A percentile compares a stretch with the other conserved stretches of the same genome.
Conservation (phyloP, 2,797 vertebrate genomes). For the Chlorospingus flavigularis region DNA sequence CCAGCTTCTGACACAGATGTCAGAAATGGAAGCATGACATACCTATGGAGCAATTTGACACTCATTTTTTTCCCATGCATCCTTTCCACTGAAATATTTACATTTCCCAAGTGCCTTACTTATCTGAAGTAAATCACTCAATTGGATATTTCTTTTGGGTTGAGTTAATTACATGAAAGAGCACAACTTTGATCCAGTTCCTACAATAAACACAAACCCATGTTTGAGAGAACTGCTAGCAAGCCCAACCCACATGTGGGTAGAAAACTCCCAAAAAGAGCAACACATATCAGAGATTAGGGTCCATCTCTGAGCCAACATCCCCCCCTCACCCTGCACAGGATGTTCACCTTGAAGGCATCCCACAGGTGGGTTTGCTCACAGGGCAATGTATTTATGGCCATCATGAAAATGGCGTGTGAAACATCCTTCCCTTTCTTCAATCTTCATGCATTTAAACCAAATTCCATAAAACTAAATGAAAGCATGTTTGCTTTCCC, state of each 20-base stretch:
- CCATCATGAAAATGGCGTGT: not conserved
- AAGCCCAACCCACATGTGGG: not conserved
- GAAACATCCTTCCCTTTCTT: not conserved
- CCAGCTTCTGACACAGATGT: not conserved
- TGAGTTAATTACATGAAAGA: constrained; percentile 14
- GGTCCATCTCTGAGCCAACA: not conserved
- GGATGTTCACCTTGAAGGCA: not conserved
- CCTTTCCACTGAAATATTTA: not conserved
- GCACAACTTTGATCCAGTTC: not conserved
- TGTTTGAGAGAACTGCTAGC: not conserved
- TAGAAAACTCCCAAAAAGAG: not conserved
- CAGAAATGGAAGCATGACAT: not conserved
- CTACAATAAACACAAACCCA: not conserved
- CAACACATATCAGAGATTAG: not conserved
- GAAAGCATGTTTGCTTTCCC: not conserved
- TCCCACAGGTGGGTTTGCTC: not conserved
- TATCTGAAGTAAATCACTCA: constrained; percentile 14
- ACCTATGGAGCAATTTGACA: not conserved
- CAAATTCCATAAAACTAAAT: not conserved
- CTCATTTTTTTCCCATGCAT: not conserved
- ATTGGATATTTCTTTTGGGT: constrained; percentile 1
- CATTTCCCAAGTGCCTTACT: not conserved
- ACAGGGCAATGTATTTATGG: not conserved
- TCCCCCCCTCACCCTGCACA: not conserved
- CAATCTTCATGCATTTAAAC: not conserved